Conservation (phyloP, 2,797 vertebrate genomes). For the Notolepis coatsorum region DNA sequence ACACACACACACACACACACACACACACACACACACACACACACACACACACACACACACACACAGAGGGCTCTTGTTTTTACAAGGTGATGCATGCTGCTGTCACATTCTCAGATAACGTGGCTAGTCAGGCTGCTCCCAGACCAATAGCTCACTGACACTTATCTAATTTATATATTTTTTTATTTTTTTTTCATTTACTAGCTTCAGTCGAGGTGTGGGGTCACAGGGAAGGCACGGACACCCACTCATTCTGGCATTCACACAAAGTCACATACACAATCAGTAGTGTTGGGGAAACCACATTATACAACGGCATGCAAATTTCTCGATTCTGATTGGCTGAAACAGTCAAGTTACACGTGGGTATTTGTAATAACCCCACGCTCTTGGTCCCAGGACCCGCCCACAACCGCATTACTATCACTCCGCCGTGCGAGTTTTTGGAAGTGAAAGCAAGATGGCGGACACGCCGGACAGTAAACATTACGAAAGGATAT, state of each 20-base stretch:
- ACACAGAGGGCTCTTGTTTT: slow-evolving; percentile 43
- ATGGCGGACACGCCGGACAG: too few species aligned
- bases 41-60: not conserved
- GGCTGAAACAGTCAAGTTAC: too few species aligned
- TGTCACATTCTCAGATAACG: slow-evolving; percentile 64
- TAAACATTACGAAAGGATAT: too few species aligned
- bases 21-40: not conserved
- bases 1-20: not conserved
- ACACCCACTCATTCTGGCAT: slow-evolving; percentile 39
- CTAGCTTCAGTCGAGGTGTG: slow-evolving; percentile 34
- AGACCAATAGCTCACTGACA: slow-evolving; percentile 66
- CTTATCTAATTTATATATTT: slow-evolving; percentile 69
- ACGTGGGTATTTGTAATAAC: too few species aligned
- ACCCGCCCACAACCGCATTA: too few species aligned
- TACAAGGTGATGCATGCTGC: slow-evolving; percentile 57
- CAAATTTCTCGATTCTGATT: too few species aligned
- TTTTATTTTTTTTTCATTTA: slow-evolving; percentile 61
- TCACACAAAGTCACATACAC: not conserved
- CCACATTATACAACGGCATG: too few species aligned
- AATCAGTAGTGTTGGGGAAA: too few species aligned
- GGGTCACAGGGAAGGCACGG: slow-evolving; percentile 44
- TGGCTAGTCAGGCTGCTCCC: slow-evolving; percentile 52
- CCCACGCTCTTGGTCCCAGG: too few species aligned
- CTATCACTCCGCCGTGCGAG: too few species aligned
- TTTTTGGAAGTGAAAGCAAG: too few species aligned